Evolutionary conservation across 2,113 vertebrate species (phyloP).

Genomic region (Talpa occidentalis): DNA sequence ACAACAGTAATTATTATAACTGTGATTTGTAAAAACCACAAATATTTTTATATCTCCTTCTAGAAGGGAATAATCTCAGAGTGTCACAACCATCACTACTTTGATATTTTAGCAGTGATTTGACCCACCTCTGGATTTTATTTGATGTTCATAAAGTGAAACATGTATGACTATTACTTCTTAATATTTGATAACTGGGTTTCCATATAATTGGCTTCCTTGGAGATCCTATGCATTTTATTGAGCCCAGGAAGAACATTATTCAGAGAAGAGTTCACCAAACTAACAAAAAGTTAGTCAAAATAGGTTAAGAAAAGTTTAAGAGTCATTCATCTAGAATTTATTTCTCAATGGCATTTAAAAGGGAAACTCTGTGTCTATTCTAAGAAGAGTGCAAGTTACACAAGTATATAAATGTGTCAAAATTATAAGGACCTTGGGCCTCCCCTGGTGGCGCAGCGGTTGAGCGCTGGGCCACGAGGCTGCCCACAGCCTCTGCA

Average conservation of each 20-base stretch:
- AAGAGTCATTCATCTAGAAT: background rate
- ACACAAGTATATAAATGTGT: background rate
- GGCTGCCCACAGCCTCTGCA: too few relatives aligned
- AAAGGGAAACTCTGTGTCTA: background rate
- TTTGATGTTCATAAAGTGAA: background rate
- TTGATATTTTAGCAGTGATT: background rate
- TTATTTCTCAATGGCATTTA: background rate
- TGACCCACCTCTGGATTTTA: background rate
- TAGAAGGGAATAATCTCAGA: background rate
- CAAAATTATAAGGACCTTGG: background rate
- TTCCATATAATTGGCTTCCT: background rate
- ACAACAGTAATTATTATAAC: background rate
- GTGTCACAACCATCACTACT: background rate
- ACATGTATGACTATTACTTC: background rate
- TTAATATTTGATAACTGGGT: background rate
- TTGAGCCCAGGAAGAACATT: background rate
- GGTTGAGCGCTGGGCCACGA: too few relatives aligned
- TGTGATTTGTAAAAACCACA: background rate
- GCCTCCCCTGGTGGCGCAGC: too few relatives aligned
- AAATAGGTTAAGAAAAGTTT: background rate
- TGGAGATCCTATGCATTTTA: background rate
- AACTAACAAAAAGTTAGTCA: background rate
- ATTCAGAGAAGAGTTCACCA: background rate
- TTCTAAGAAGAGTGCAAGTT: background rate
- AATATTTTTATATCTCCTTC: background rate